Percentiles rank a stretch among this genome's conserved stretches.
phyloP scores from a whole-genome alignment of 2,113 vertebrate species.

The Phocoena phocoena region DNA sequence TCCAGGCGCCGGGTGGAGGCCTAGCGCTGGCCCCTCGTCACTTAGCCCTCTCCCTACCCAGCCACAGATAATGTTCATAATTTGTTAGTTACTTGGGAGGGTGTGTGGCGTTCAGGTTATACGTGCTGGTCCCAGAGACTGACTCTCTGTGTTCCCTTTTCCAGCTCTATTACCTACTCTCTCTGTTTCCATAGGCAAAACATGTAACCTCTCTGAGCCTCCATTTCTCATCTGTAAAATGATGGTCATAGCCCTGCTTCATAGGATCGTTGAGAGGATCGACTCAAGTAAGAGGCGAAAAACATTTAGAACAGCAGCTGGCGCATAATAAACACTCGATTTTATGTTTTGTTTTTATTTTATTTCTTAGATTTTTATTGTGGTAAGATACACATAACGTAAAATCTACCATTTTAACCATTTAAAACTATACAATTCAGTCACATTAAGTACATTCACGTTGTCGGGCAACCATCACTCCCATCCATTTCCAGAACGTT shows the following conservation, averaged over 20 bases:
- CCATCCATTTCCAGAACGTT: background rate
- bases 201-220: background rate
- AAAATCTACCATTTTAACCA: background rate
- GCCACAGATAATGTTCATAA: background rate
- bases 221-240: background rate
- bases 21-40: background rate
- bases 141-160: background rate
- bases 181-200: background rate
- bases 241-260: background rate
- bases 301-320: background rate
- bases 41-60: background rate
- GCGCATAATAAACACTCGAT: background rate
- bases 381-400: background rate
- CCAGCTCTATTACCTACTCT: background rate
- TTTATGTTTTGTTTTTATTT: background rate
- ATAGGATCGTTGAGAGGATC: background rate
- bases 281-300: background rate
- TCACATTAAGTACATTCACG: background rate
- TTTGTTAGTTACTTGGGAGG: background rate
- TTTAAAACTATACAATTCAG: background rate
- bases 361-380: background rate
- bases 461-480: background rate
- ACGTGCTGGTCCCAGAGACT: too few relatives aligned
- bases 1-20: background rate
- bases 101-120: rapidly evolving